Percentiles rank a stretch among this genome's conserved stretches.
Conservation (phyloP, 2,113 vertebrate species). For the Bubo scandiacus region DNA sequence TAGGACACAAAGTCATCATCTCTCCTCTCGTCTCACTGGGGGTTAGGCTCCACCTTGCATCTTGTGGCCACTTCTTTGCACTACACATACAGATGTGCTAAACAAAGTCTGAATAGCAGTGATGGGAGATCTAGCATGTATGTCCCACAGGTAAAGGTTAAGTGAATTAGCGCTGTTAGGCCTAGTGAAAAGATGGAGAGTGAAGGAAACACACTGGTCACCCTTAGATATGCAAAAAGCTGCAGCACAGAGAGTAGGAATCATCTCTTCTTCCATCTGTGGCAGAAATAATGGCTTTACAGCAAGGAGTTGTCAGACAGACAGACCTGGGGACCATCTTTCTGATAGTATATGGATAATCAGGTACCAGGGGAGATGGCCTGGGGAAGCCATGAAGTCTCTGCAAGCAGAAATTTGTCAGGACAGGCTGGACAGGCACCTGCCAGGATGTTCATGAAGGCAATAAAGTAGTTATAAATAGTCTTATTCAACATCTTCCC, state of each 20-base stretch:
- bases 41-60: neutral
- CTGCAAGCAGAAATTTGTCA: neutral
- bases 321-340: neutral
- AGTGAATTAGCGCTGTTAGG: neutral
- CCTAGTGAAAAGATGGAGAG: neutral
- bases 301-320: neutral
- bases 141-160: rapidly evolving
- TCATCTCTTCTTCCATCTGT: neutral
- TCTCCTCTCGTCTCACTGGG: neutral
- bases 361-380: neutral
- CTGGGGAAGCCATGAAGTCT: neutral
- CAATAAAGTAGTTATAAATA: neutral
- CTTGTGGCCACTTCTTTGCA: neutral
- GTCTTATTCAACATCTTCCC: neutral
- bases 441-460: neutral
- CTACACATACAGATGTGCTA: neutral
- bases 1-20: neutral
- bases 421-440: neutral
- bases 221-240: neutral
- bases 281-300: neutral
- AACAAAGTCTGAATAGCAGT: neutral
- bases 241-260: neutral
- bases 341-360: neutral
- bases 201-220: neutral
- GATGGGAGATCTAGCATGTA: neutral